phyloP scores from a whole-genome alignment of 2,888 invertebrate genomes.

The Tetanocera ferruginea region DNA sequence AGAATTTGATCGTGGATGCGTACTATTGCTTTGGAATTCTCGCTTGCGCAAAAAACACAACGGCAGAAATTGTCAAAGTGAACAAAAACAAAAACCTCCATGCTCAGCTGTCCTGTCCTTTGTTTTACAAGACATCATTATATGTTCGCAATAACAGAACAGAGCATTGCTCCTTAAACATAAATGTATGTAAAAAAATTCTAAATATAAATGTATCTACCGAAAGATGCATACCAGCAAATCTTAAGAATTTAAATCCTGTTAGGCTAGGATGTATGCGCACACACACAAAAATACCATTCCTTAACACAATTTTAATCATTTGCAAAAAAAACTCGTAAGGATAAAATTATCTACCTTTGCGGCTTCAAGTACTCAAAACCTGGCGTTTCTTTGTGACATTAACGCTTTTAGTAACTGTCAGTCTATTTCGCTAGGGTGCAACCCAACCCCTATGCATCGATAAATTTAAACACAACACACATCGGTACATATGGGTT shows the following conservation, averaged over 20 bases:
- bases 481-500: not conserved
- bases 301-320: not conserved
- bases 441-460: not conserved
- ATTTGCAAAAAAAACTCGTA: not conserved
- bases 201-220: not conserved
- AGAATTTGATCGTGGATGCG: no score
- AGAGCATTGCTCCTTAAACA: not conserved
- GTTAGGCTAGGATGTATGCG: not conserved
- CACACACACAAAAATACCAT: not conserved
- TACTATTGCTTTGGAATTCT: no score
- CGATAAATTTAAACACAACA: not conserved
- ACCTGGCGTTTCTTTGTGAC: not conserved
- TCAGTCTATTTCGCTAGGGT: not conserved
- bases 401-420: not conserved
- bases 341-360: not conserved
- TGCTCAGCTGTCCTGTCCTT: not conserved
- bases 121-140: not conserved
- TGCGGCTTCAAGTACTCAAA: not conserved
- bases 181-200: no score
- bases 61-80: not conserved
- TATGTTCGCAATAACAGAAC: not conserved
- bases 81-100: not conserved
- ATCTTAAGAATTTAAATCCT: constrained; percentile 9
- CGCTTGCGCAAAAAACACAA: not conserved
- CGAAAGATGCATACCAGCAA: not conserved